Evolutionary conservation across 2,113 vertebrate genomes (phyloP).

Genomic region (Paralichthys olivaceus): DNA sequence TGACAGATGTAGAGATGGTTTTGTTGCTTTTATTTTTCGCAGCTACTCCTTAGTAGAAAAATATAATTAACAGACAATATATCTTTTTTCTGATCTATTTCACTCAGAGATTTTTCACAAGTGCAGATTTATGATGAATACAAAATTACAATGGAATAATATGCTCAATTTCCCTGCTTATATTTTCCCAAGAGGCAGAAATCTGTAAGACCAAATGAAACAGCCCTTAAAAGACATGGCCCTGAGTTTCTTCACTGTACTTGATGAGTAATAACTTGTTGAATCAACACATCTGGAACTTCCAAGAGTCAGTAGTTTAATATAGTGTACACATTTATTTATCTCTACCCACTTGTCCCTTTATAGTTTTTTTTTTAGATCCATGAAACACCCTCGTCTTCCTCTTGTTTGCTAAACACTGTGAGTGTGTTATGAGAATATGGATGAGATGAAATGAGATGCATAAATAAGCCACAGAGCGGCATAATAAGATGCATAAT

Average conservation of each 20-base stretch:
- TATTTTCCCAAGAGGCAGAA: neutral
- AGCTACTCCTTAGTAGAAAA: slow-evolving; percentile 7
- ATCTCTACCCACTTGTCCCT: neutral
- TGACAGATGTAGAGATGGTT: too few species aligned
- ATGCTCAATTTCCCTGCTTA: neutral
- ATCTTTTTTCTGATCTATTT: neutral
- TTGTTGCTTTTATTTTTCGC: too few species aligned
- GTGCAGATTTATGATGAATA: neutral
- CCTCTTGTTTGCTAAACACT: slow-evolving; percentile 56
- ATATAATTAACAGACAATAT: slow-evolving; percentile 1
- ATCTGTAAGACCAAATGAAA: neutral
- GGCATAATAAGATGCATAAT: slow-evolving; percentile 86
- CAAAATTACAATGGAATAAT: neutral
- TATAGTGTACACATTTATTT: neutral
- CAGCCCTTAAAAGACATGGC: too few species aligned
- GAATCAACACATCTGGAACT: neutral
- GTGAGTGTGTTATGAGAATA: slow-evolving; percentile 72
- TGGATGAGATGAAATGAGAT: slow-evolving; percentile 83
- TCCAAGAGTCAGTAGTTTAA: neutral
- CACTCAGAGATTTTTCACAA: neutral
- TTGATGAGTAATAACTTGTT: neutral
- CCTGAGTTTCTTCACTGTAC: too few species aligned
- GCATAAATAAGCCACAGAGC: slow-evolving; percentile 83
- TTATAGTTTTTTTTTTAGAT: slow-evolving; percentile 25
- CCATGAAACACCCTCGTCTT: slow-evolving; percentile 15